Evolutionary conservation across 2,888 invertebrate species (phyloP), one percentile per base, ranked within the genome.

Genomic region (Campoplex capitator): DNA sequence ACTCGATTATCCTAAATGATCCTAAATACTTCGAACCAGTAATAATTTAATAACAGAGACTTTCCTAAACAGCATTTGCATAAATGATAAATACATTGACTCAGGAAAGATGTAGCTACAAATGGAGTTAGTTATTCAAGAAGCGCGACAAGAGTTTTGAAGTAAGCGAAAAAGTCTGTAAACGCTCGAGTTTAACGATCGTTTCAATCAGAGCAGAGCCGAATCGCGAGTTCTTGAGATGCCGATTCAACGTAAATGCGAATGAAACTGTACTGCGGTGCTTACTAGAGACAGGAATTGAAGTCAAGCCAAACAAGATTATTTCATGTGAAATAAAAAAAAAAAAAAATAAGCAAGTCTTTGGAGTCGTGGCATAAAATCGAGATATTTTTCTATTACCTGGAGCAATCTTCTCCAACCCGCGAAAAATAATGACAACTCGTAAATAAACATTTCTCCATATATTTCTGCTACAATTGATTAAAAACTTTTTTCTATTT

Each of bases 241-340:
- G 67, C 8, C 65, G 13, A 23, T 62, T 28, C n/a, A 68, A n/a
- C 58, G 42, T 11, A 84, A 77, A 54, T 68, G 48, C 38, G 68
- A 78, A 74, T 54, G 54, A 65, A 68, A 56, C 48, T 67, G 28
- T 16, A 42, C 42, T 16, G 6, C 38, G 28, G 76, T 28, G 18
- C 18, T 73, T 45, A 51, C 42, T 28, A 32, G 51, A 74, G 42
- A 56, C 18, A 58, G 54, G 74, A 67, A 84, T 74, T 58, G 35
- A 8, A 74, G 68, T 35, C 38, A 48, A 32, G 56, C 45, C 42
- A 28, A 73, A 68, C 23, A 73, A 73, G 65, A 73, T 38, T 79
- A 79, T 84, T 84, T 35, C 73, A 79, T 84, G 68, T 68, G 79
- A 28, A 68, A 84, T 74, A 68, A 79, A 71, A 84, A 79, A 54